Evolutionary conservation across 2,797 vertebrate genomes (phyloP).

Genomic region (Delichon dasypus): DNA sequence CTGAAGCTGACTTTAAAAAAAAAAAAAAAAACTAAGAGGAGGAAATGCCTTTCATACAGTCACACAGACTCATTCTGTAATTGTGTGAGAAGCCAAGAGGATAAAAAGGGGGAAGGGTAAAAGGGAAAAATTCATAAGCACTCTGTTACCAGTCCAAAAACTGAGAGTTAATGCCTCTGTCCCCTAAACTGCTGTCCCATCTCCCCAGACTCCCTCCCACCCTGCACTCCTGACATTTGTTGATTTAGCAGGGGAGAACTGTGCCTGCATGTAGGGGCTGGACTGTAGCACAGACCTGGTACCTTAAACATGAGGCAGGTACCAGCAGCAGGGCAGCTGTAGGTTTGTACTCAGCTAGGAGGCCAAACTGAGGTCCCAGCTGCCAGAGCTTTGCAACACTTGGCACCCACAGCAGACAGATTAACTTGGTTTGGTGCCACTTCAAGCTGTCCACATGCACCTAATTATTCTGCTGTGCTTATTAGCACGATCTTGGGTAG

Average conservation of each 20-base stretch:
- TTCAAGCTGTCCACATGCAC: not conserved
- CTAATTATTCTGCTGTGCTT: not conserved
- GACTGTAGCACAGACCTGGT: not conserved
- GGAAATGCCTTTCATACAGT: slow-evolving; percentile 73
- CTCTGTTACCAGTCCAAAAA: not conserved
- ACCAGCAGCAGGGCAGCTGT: not conserved
- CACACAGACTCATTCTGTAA: slow-evolving; percentile 54
- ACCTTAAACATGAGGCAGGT: not conserved
- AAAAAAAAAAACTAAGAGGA: slow-evolving; percentile 20
- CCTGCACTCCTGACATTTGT: not conserved
- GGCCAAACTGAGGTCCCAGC: not conserved
- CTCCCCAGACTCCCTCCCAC: not conserved
- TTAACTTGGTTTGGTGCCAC: not conserved
- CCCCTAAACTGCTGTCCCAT: not conserved
- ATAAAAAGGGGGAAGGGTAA: slow-evolving; percentile 48
- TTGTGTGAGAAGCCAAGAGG: slow-evolving; percentile 59
- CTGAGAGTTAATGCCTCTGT: not conserved
- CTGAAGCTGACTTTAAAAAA: not conserved
- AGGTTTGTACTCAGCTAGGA: not conserved
- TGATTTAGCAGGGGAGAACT: not conserved
- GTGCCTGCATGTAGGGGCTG: fast-evolving
- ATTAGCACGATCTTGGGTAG: not conserved
- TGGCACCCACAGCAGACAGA: not conserved
- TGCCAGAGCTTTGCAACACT: not conserved
- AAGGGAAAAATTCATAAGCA: not conserved